Percentiles rank a stretch among this genome's conserved stretches.
Evolutionary conservation across 2,888 invertebrate genomes (phyloP).

Genomic region (Artemia sinica): DNA sequence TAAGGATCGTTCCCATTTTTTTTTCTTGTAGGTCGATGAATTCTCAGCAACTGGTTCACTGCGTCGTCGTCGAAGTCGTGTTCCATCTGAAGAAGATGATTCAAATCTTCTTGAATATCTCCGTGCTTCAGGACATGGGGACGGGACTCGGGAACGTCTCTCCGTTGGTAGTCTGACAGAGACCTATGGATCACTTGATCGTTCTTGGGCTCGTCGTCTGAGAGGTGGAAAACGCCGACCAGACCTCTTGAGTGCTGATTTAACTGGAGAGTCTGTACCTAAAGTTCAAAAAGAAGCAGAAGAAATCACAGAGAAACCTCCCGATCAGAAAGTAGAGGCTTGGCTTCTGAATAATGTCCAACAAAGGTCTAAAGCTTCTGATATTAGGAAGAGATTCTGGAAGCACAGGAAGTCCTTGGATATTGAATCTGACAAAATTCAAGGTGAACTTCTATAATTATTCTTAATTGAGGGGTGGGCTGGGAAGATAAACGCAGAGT

Average conservation of each 20-base stretch:
- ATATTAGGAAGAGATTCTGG: slow-evolving; percentile 29
- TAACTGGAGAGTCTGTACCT: slow-evolving; percentile 49
- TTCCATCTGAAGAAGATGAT: slow-evolving; percentile 65
- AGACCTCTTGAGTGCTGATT: slow-evolving; percentile 53
- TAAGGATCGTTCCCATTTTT: too few species aligned
- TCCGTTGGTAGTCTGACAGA: slow-evolving; percentile 32
- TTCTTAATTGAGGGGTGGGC: too few species aligned
- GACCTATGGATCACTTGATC: slow-evolving; percentile 42
- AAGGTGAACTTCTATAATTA: not conserved
- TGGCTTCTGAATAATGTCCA: slow-evolving; percentile 75
- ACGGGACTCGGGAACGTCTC: slow-evolving; percentile 50
- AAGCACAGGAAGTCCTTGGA: slow-evolving; percentile 25
- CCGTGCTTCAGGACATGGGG: slow-evolving; percentile 50
- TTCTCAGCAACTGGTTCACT: slow-evolving; percentile 77
- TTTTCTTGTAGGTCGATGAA: slow-evolving; percentile 30
- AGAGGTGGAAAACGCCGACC: slow-evolving; percentile 57
- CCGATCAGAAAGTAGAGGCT: slow-evolving; percentile 61
- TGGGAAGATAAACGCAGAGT: too few species aligned
- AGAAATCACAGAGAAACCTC: slow-evolving; percentile 23
- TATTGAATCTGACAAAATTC: slow-evolving; percentile 23
- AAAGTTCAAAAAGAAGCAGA: slow-evolving; percentile 33
- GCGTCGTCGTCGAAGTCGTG: slow-evolving; percentile 57
- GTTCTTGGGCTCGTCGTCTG: slow-evolving; percentile 69
- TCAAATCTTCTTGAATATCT: slow-evolving; percentile 69
- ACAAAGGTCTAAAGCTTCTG: slow-evolving; percentile 53